These are phyloP conservation scores for Drosophila subquinaria DNA, from an alignment of 2,888 invertebrate genomes.

Conservation along the genomic window DNA sequence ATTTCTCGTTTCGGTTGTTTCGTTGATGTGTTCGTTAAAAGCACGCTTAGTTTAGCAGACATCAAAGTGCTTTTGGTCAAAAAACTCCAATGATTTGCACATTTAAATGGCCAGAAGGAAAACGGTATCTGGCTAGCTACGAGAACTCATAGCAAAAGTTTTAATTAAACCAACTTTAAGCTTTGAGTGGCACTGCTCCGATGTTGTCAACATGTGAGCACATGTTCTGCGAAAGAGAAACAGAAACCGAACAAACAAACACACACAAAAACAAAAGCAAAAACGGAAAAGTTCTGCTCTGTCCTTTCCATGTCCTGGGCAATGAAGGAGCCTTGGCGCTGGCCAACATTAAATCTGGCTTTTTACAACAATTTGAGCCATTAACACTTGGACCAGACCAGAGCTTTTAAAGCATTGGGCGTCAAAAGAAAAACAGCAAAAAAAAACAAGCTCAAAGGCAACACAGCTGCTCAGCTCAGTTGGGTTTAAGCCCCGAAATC, in stretches of 20 bases:
- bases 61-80: conserved; percentile 19
- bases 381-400: conserved; percentile 63
- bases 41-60: conserved; percentile 11
- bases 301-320: neutral
- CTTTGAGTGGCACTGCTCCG: conserved; percentile 59
- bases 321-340: neutral
- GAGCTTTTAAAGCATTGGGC: conserved; percentile 27
- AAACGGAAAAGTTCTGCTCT: neutral
- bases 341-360: conserved; percentile 55
- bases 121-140: conserved; percentile 6
- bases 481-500: conserved; percentile 24
- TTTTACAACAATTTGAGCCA: conserved; percentile 55
- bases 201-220: conserved; percentile 49
- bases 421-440: neutral
- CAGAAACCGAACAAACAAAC: neutral
- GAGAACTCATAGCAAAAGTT: conserved; percentile 49
- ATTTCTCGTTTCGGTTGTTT: neutral
- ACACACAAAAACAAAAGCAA: neutral
- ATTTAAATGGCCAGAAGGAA: conserved; percentile 21
- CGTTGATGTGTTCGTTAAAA: conserved; percentile 1
- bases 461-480: conserved; percentile 33
- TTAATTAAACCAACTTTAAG: conserved; percentile 77
- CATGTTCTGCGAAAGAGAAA: conserved; percentile 27
- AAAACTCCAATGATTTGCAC: conserved; percentile 27
- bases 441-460: conserved; percentile 3